Evolutionary conservation across 2,113 vertebrate species (phyloP).

Genomic region (Aix galericulata): DNA sequence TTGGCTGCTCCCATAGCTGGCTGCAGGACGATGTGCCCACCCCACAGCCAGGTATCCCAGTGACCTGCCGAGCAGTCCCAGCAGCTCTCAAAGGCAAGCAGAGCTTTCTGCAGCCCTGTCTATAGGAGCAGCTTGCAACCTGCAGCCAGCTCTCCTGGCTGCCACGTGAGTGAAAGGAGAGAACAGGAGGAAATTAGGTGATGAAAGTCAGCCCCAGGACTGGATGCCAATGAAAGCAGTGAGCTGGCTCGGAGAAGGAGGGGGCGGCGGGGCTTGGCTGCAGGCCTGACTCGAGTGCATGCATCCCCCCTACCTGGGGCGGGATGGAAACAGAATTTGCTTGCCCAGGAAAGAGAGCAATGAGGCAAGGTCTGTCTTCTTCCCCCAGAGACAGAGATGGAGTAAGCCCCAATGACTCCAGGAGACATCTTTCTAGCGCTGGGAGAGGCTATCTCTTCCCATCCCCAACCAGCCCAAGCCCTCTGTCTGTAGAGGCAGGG

Average conservation of each 20-base stretch:
- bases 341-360: constrained; percentile 33
- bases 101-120: constrained; percentile 33
- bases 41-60: not conserved
- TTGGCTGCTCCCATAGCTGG: not conserved
- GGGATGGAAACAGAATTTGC: constrained; percentile 32
- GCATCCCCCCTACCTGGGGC: not conserved
- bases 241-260: constrained; percentile 51
- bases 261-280: constrained; percentile 36
- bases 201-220: constrained; percentile 61
- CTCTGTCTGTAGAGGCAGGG: not conserved
- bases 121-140: constrained; percentile 49
- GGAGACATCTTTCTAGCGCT: not conserved
- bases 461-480: not conserved
- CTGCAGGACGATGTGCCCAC: not conserved
- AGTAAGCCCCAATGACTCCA: not conserved
- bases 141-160: constrained; percentile 62
- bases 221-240: constrained; percentile 68
- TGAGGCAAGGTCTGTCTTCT: not conserved
- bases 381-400: not conserved
- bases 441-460: not conserved
- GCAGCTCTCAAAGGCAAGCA: not conserved
- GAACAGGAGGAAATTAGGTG: constrained; percentile 71
- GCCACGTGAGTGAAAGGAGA: constrained; percentile 60
- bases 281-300: constrained; percentile 34
- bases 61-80: not conserved